Conservation (phyloP, 2,888 invertebrate species). For the Bibio marci region DNA sequence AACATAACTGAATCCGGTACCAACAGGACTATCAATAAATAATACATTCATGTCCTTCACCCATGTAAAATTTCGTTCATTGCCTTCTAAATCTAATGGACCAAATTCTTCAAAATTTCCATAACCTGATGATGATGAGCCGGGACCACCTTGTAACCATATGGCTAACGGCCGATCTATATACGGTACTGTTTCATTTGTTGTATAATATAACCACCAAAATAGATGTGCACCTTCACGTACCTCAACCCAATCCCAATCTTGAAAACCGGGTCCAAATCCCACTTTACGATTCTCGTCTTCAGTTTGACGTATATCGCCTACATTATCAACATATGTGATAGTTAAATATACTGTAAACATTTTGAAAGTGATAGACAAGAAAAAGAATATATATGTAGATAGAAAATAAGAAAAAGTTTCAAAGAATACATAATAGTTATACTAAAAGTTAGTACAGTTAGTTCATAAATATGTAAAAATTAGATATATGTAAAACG, state of each 20-base stretch:
- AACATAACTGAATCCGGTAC: conserved; percentile 72
- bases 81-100: conserved; percentile 47
- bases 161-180: conserved; percentile 59
- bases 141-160: conserved; percentile 83
- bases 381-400: too few species aligned
- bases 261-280: conserved; percentile 48
- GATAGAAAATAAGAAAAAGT: too few species aligned
- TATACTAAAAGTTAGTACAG: too few species aligned
- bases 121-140: conserved; percentile 57
- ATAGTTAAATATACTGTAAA: too few species aligned
- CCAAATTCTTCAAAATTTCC: conserved; percentile 82
- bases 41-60: conserved; percentile 63
- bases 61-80: conserved; percentile 60
- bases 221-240: conserved; percentile 65
- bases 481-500: too few species aligned
- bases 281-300: conserved; percentile 15
- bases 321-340: too few species aligned
- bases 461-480: too few species aligned
- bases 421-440: too few species aligned
- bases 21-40: conserved; percentile 83
- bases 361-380: too few species aligned
- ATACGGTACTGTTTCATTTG: conserved; percentile 38
- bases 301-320: too few species aligned
- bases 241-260: conserved; percentile 57
- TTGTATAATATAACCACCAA: conserved; percentile 73